Conservation (phyloP, 2,113 vertebrate genomes). For the Bos taurus region DNA sequence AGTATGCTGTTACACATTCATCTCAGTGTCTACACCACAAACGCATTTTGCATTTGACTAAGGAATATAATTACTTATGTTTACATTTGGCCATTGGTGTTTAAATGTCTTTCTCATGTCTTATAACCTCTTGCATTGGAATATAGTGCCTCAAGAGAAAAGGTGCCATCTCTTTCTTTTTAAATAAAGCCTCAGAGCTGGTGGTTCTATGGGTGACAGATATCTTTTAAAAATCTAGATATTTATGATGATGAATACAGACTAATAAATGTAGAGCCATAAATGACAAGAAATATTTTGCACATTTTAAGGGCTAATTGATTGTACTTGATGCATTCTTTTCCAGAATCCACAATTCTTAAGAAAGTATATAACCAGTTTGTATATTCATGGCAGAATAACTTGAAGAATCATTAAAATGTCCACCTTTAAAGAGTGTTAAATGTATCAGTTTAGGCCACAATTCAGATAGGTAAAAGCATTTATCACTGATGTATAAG, state of each 20-base stretch:
- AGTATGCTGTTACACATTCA: background rate
- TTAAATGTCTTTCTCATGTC: background rate
- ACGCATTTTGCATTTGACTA: background rate
- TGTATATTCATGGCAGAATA: background rate
- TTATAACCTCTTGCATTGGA: background rate
- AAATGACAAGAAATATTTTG: background rate
- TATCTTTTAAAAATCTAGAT: background rate
- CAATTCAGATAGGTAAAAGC: background rate
- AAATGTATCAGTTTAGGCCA: background rate
- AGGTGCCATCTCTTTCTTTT: background rate
- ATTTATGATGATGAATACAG: background rate
- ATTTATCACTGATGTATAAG: background rate
- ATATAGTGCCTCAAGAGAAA: background rate
- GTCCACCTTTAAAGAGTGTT: background rate
- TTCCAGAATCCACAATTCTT: conserved; percentile 24
- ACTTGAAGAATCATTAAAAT: conserved; percentile 22
- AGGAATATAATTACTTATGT: background rate
- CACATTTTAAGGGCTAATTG: background rate
- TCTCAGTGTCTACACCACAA: background rate
- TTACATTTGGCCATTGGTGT: background rate
- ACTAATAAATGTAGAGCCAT: background rate
- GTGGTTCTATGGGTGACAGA: background rate
- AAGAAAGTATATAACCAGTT: background rate
- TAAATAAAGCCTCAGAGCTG: background rate
- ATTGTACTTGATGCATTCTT: background rate